Evolutionary conservation across 2,113 vertebrate species (phyloP).

Genomic region (Pholis gunnellus): DNA sequence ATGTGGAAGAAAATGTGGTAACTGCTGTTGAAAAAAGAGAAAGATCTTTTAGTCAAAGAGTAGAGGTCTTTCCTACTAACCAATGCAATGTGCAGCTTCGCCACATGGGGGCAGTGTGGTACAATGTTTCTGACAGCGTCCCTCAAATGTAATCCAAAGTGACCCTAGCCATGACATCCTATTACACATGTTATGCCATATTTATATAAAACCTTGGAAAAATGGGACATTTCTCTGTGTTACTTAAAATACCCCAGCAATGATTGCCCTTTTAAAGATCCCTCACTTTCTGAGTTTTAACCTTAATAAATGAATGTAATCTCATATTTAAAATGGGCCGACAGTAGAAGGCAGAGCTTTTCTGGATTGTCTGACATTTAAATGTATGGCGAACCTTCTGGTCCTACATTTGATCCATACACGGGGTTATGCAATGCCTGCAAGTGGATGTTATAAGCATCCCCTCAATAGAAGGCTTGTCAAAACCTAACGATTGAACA

Average conservation of each 20-base stretch:
- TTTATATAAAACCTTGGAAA: conserved; percentile 63
- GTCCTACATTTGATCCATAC: conserved; percentile 19
- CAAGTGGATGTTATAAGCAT: conserved; percentile 4
- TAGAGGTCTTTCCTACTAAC: neutral
- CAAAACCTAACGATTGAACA: conserved; percentile 6
- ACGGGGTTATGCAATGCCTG: conserved; percentile 4
- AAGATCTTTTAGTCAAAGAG: neutral
- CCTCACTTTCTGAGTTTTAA: conserved; percentile 44
- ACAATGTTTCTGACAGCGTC: conserved; percentile 45
- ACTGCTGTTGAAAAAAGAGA: neutral
- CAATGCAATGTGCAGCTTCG: conserved; percentile 20
- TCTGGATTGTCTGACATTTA: conserved; percentile 64
- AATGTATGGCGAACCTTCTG: conserved; percentile 34
- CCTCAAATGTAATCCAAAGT: conserved; percentile 72
- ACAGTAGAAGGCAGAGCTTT: conserved; percentile 22
- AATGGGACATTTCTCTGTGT: conserved; percentile 70
- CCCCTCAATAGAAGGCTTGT: neutral
- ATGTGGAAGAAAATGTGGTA: neutral
- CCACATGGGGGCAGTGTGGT: conserved; percentile 75
- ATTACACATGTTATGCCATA: conserved; percentile 72
- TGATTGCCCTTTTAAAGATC: conserved; percentile 74
- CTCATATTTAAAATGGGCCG: conserved; percentile 38
- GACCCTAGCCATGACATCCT: conserved; percentile 77
- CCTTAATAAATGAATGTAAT: conserved; percentile 56
- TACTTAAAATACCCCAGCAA: conserved; percentile 76